A percentile compares a stretch with the other conserved stretches of the same genome.
These are phyloP conservation scores for Anarsia innoxiella DNA, from an alignment of 2,888 invertebrate genomes.

Conservation along the genomic window DNA sequence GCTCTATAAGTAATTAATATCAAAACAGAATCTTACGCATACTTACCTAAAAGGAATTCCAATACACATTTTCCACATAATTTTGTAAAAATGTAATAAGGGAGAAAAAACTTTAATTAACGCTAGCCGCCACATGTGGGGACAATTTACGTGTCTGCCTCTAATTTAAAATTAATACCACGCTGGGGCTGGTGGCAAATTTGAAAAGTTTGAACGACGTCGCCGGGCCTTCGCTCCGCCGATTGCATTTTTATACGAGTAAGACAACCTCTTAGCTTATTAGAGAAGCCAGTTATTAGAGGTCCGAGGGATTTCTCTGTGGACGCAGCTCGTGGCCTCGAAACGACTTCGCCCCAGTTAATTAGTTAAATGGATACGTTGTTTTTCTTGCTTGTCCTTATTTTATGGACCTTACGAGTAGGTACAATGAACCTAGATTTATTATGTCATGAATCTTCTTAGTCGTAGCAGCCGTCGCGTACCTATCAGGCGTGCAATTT, in stretches of 20 bases:
- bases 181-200: slow-evolving; percentile 59
- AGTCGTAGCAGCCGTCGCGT: slow-evolving; percentile 37
- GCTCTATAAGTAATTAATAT: no score
- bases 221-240: slow-evolving; percentile 50
- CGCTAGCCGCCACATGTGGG: slow-evolving; percentile 50
- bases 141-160: slow-evolving; percentile 51
- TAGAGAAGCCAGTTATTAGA: slow-evolving; percentile 66
- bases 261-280: slow-evolving; percentile 71
- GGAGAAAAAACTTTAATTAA: slow-evolving; percentile 47
- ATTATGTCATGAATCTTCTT: slow-evolving; percentile 25
- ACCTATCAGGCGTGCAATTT: slow-evolving; percentile 51
- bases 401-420: slow-evolving; percentile 33
- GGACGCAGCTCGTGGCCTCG: slow-evolving; percentile 43
- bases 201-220: slow-evolving; percentile 71
- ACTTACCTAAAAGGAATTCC: no score
- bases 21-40: no score
- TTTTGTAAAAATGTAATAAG: slow-evolving; percentile 21
- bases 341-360: slow-evolving; percentile 55
- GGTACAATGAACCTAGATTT: slow-evolving; percentile 38
- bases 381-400: slow-evolving; percentile 38
- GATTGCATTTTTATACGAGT: slow-evolving; percentile 69
- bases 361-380: slow-evolving; percentile 66
- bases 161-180: slow-evolving; percentile 68
- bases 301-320: slow-evolving; percentile 56
- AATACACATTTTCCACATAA: no score